Conservation (phyloP, 2,888 invertebrate species). For the Caenorhabditis doughertyi region DNA sequence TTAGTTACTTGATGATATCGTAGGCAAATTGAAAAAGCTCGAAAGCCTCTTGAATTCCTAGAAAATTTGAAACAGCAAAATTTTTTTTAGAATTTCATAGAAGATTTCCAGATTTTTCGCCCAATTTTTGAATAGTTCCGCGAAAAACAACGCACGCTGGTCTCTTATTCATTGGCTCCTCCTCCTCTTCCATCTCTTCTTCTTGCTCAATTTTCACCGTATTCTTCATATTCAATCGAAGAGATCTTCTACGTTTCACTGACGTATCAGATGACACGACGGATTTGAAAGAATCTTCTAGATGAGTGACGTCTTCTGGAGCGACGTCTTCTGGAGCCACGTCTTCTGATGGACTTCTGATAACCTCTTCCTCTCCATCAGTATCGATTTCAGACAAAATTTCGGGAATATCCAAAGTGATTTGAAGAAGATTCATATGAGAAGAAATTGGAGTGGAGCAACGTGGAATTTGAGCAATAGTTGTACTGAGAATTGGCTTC, state of each 20-base stretch:
- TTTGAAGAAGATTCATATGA: not conserved
- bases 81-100: not conserved
- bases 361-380: conserved; percentile 1
- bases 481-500: conserved; percentile 1
- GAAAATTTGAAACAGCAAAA: not conserved
- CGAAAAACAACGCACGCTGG: not conserved
- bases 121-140: too few relatives aligned
- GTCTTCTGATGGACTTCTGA: not conserved
- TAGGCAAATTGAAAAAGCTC: too few relatives aligned
- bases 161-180: conserved; percentile 5
- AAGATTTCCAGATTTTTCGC: too few relatives aligned
- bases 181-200: not conserved
- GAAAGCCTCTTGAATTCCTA: too few relatives aligned
- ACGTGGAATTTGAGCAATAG: not conserved
- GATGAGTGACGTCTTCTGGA: not conserved
- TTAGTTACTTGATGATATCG: too few relatives aligned
- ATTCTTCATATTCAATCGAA: not conserved
- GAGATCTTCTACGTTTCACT: not conserved
- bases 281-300: not conserved
- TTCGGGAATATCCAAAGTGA: conserved; percentile 1
- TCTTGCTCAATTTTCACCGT: not conserved
- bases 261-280: not conserved
- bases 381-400: not conserved
- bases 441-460: conserved; percentile 8
- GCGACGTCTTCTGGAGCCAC: too few relatives aligned